Conservation (phyloP, 2,888 invertebrate genomes). For the Coelogynopora nodosa region DNA sequence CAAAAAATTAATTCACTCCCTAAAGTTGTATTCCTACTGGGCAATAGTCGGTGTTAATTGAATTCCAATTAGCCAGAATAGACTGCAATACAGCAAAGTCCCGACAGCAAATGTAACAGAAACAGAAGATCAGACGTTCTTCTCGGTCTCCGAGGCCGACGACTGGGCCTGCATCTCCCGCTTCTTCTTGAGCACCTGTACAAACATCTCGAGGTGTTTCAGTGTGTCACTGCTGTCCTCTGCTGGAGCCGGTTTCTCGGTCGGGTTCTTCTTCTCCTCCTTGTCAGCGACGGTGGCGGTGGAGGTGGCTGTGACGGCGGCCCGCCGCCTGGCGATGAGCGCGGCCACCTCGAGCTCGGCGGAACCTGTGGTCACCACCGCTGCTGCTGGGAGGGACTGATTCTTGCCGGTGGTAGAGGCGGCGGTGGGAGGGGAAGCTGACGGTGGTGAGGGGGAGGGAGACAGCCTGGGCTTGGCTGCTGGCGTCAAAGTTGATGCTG, state of each 20-base stretch:
- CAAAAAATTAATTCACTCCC: too few relatives aligned
- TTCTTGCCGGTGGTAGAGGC: background rate
- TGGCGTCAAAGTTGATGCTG: background rate
- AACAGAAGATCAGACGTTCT: too few relatives aligned
- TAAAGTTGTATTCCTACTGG: too few relatives aligned
- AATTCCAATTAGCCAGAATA: too few relatives aligned
- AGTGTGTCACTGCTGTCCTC: background rate
- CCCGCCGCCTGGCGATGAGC: background rate
- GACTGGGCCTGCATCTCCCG: too few relatives aligned
- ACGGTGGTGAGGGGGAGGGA: background rate
- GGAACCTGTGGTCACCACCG: background rate
- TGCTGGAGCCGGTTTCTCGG: background rate
- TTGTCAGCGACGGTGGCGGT: too few relatives aligned
- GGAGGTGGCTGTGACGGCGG: background rate
- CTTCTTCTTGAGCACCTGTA: background rate
- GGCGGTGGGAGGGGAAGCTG: background rate
- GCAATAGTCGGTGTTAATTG: too few relatives aligned
- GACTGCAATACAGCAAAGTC: too few relatives aligned
- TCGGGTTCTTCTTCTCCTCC: too few relatives aligned
- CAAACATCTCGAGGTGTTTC: constrained; percentile 1
- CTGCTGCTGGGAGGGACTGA: background rate
- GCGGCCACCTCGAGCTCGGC: background rate
- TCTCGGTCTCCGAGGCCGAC: too few relatives aligned
- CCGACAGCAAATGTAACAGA: too few relatives aligned
- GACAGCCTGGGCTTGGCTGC: background rate